Percentiles rank a stretch among this genome's conserved stretches.
These are phyloP conservation scores for Plecturocebus donacophilus DNA, from an alignment of 2,113 vertebrate species.

Conservation along the genomic window DNA sequence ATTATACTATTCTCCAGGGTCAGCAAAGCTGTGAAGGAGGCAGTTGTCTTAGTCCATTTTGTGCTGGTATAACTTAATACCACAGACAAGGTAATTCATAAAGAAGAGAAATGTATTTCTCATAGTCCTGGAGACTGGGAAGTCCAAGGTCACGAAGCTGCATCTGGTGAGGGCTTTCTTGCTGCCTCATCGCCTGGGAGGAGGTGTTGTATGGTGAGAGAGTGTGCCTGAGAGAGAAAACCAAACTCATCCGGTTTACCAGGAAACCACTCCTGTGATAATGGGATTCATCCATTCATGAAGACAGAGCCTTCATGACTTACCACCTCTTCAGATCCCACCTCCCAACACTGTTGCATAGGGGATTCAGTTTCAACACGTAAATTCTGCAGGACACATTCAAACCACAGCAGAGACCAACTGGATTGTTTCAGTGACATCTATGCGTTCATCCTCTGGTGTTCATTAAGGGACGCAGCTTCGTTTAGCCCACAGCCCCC, in stretches of 20 bases:
- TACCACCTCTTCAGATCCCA: not conserved
- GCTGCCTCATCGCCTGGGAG: not conserved
- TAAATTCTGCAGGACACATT: not conserved
- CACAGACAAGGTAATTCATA: not conserved
- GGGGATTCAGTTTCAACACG: not conserved
- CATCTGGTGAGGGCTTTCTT: not conserved
- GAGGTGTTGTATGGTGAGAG: fast-evolving
- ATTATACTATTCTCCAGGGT: fast-evolving
- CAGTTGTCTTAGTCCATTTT: not conserved
- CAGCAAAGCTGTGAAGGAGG: not conserved
- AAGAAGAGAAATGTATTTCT: not conserved
- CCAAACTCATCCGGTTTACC: no score
- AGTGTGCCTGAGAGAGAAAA: not conserved
- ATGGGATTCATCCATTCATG: no score
- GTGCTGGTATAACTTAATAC: not conserved
- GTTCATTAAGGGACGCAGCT: not conserved
- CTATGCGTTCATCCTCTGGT: not conserved
- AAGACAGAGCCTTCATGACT: not conserved
- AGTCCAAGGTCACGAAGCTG: not conserved
- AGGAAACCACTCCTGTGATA: not conserved
- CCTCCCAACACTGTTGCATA: not conserved
- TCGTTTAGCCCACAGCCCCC: not conserved
- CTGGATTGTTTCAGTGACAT: not conserved
- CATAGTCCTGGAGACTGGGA: not conserved
- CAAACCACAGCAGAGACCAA: not conserved